Conservation (phyloP, 2,797 vertebrate species). For the Sphaeramia orbicularis region DNA sequence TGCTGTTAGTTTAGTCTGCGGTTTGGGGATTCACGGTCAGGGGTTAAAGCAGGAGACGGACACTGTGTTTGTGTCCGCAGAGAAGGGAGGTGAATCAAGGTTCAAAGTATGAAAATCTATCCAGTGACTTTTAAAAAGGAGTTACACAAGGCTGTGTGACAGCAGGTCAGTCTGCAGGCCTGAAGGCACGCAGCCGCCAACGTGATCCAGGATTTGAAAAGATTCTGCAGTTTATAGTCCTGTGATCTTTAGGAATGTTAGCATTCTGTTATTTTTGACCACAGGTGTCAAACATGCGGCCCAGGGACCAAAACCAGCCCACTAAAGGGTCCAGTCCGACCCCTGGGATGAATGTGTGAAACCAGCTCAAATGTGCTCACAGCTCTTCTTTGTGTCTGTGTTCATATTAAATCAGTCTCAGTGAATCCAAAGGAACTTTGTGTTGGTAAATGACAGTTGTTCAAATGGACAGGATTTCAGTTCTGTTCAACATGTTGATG, state of each 20-base stretch:
- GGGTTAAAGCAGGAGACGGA: slow-evolving; percentile 24
- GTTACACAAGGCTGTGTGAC: slow-evolving; percentile 4
- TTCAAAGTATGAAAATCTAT: slow-evolving; percentile 34
- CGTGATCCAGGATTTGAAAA: slow-evolving; percentile 6
- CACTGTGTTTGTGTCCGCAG: slow-evolving; percentile 9
- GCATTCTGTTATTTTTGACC: too few relatives aligned
- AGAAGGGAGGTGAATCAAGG: slow-evolving; percentile 22
- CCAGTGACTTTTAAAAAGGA: slow-evolving; percentile 25
- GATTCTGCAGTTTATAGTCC: slow-evolving; percentile 1
- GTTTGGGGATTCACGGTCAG: slow-evolving; percentile 42
- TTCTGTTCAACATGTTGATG: too few relatives aligned
- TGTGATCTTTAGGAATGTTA: neutral
- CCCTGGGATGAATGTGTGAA: too few relatives aligned
- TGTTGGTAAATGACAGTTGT: too few relatives aligned
- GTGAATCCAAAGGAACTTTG: too few relatives aligned
- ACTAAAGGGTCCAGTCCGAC: too few relatives aligned
- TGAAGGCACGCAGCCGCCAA: slow-evolving; percentile 11
- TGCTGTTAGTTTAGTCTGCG: slow-evolving; percentile 40
- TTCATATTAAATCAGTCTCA: too few relatives aligned
- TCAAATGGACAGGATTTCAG: too few relatives aligned
- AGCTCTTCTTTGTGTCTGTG: too few relatives aligned
- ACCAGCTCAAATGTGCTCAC: too few relatives aligned
- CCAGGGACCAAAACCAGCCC: too few relatives aligned
- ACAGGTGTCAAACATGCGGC: too few relatives aligned
- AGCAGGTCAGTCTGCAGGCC: slow-evolving; percentile 3